Evolutionary conservation across 2,113 vertebrate genomes (phyloP).

Genomic region (Hylia prasina): DNA sequence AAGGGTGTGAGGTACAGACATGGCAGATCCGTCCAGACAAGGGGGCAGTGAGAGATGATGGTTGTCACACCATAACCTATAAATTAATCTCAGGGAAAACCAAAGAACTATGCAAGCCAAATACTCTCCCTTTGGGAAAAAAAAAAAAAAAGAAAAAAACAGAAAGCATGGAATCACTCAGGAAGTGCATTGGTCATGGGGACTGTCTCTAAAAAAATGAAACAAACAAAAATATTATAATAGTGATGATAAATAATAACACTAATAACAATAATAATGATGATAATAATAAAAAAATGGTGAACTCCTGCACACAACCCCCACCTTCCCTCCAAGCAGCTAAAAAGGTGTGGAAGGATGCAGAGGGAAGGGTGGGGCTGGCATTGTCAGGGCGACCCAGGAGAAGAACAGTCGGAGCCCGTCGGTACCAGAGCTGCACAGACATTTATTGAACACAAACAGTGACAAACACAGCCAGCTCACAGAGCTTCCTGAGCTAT

Average conservation of each 20-base stretch:
- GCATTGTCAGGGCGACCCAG: background rate
- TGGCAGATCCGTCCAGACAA: background rate
- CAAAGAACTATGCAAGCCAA: background rate
- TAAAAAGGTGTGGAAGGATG: background rate
- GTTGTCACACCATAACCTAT: rapidly evolving
- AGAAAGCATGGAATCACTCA: background rate
- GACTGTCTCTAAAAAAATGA: background rate
- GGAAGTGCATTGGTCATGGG: background rate
- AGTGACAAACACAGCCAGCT: constrained; percentile 58
- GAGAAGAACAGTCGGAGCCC: constrained; percentile 54
- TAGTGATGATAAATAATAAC: background rate
- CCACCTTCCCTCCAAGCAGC: background rate
- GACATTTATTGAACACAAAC: constrained; percentile 74
- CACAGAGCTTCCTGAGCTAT: constrained; percentile 64
- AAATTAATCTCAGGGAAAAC: background rate
- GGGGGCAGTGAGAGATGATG: background rate
- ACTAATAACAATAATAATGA: background rate
- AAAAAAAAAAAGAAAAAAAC: background rate
- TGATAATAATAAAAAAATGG: background rate
- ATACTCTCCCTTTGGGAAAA: background rate
- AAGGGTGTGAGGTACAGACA: background rate
- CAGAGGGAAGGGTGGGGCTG: background rate
- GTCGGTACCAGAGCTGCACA: constrained; percentile 63
- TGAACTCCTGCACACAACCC: background rate
- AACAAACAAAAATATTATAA: background rate